Evolutionary conservation across 2,888 invertebrate genomes (phyloP), one percentile per base, ranked within the genome.

Genomic region (Kryphioiulus occultus): DNA sequence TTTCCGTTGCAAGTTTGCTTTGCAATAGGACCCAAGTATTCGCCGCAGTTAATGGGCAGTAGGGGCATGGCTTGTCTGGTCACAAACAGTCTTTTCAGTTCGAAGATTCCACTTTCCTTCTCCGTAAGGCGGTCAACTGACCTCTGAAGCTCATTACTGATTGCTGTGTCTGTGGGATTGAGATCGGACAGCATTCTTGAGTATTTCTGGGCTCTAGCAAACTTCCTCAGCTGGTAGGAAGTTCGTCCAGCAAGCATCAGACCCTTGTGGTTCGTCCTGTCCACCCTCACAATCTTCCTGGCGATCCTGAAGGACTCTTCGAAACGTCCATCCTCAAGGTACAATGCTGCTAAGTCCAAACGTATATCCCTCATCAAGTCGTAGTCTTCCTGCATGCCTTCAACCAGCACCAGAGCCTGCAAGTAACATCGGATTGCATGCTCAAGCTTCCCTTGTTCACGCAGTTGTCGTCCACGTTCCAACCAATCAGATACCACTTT

Each of bases 11-110:
- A n/a, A n/a, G n/a, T 4, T 3, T 17, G 26, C 9, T 15, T 59
- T 53, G 7, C 7, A 10, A 86, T 53, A 1, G 86, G 86, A 10
- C 86, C 86, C 30, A 22, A 30, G 15, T 86, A 86, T 17, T 86
- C 86, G 5, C 30, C 59, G 15, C 86, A 86, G 22, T 86, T 47
- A 22, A 86, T 39, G 12, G 42, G 19, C 3, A 32, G 10, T 30
- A 30, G 15, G 0, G 59, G 59, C 22, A 32, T n/a, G 19, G 2
- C 5, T 22, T 26, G 22, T 17, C 53, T 22, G 7, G 10, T 30
- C 0, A 59, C 0, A 12, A 30, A 53, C 30, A 53, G 15, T 15
- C 10, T 26, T 17, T 86, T 9, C 4, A 86, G n/a, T 30, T 32
- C 53, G 30, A 19, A 32, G 12, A 44, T 59, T 0, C 83, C 9